These are phyloP conservation scores for Heliconius charithonia DNA, from an alignment of 2,888 invertebrate species.

Conservation along the genomic window DNA sequence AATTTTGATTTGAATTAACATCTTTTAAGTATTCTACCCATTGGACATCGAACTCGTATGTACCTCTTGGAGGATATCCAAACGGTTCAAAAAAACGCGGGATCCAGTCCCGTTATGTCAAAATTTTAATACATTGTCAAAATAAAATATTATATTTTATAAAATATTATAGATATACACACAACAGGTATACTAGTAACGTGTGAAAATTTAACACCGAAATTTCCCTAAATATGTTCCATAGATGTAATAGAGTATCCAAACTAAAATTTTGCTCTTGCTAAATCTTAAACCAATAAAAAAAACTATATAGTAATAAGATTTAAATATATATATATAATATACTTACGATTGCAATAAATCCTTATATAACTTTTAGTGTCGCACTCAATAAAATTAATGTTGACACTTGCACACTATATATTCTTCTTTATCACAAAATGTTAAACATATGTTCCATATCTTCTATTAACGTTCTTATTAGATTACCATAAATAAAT, in stretches of 20 bases:
- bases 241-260: background rate
- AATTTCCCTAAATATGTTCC: no score
- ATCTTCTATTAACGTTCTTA: constrained; percentile 71
- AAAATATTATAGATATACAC: no score
- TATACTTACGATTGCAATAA: constrained; percentile 69
- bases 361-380: constrained; percentile 64
- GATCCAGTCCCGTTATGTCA: no score
- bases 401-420: constrained; percentile 71
- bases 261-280: background rate
- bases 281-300: background rate
- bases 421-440: constrained; percentile 70
- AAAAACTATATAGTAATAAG: background rate
- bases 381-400: constrained; percentile 64
- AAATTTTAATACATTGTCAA: no score
- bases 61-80: no score
- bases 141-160: no score
- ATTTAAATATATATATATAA: constrained; percentile 42
- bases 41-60: background rate
- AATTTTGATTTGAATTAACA: background rate
- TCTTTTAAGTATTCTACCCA: background rate
- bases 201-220: no score
- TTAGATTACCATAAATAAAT: constrained; percentile 63
- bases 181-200: no score
- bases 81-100: no score
- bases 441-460: constrained; percentile 61